A percentile compares a stretch with the other conserved stretches of the same genome.
Evolutionary conservation across 2,888 invertebrate species (phyloP).

Genomic region (Sinodicranocentrus sp.): DNA sequence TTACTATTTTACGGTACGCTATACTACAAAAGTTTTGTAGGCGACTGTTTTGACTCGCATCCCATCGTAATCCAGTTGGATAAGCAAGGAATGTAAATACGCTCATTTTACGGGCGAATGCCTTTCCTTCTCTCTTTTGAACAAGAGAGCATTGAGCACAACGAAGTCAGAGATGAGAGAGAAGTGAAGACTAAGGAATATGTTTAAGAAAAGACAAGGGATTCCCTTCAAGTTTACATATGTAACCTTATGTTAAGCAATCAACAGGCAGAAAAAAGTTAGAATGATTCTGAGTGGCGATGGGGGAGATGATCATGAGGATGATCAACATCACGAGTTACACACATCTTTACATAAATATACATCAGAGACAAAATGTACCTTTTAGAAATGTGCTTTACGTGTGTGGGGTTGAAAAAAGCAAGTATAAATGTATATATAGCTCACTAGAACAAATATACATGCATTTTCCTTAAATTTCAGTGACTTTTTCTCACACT

Average conservation of each 20-base stretch:
- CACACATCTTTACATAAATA: conserved; percentile 20
- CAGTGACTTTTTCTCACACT: conserved; percentile 48
- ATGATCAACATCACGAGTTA: background rate
- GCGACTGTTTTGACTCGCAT: conserved; percentile 28
- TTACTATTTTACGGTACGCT: background rate
- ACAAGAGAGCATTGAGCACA: conserved; percentile 27
- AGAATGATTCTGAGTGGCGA: conserved; percentile 24
- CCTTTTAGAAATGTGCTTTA: background rate
- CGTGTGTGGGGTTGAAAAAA: background rate
- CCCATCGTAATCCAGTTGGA: conserved; percentile 59
- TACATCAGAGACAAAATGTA: background rate
- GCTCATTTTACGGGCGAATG: conserved; percentile 63
- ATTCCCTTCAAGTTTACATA: conserved; percentile 55
- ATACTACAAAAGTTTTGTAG: background rate
- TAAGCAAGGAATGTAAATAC: conserved; percentile 63
- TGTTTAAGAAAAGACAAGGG: conserved; percentile 31
- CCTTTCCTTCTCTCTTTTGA: conserved; percentile 23
- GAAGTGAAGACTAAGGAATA: conserved; percentile 1
- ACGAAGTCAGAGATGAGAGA: background rate
- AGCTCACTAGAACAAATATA: conserved; percentile 47
- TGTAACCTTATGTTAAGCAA: conserved; percentile 50
- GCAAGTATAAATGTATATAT: conserved; percentile 5
- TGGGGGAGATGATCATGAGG: conserved; percentile 42
- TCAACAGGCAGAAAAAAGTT: conserved; percentile 46
- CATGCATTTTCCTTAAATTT: conserved; percentile 33